A percentile compares a stretch with the other conserved stretches of the same genome.
phyloP scores from a whole-genome alignment of 2,888 invertebrate genomes.

The Sarcophaga rosellei region DNA sequence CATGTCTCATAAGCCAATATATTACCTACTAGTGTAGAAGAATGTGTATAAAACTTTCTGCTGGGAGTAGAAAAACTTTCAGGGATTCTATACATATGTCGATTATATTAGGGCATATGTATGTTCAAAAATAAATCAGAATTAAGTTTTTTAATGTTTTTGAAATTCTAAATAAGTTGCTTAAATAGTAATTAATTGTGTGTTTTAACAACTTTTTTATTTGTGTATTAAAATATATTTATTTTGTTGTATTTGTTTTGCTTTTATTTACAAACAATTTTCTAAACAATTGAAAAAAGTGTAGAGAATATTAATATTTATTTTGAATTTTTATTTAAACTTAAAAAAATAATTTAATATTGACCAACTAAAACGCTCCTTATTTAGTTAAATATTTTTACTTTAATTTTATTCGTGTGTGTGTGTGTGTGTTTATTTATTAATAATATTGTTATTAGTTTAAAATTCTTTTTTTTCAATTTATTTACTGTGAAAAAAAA shows the following conservation, averaged over 20 bases:
- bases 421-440: slow-evolving; percentile 17
- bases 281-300: slow-evolving; percentile 45
- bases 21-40: too few species aligned
- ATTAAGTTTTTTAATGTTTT: too few species aligned
- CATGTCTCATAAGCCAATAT: too few species aligned
- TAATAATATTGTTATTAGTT: background rate
- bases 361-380: slow-evolving; percentile 41
- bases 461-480: background rate
- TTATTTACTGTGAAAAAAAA: background rate
- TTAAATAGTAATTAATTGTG: too few species aligned
- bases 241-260: background rate
- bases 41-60: too few species aligned
- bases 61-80: too few species aligned
- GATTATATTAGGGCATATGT: too few species aligned
- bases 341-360: slow-evolving; percentile 5
- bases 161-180: too few species aligned
- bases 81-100: too few species aligned
- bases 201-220: too few species aligned
- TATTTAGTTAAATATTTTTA: slow-evolving; percentile 18
- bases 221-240: too few species aligned
- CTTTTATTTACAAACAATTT: slow-evolving; percentile 13
- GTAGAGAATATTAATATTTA: slow-evolving; percentile 31
- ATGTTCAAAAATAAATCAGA: too few species aligned
- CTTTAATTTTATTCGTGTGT: background rate
- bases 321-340: background rate